phyloP scores from a whole-genome alignment of 2,797 vertebrate species.

The Enteromius trimaculatus region DNA sequence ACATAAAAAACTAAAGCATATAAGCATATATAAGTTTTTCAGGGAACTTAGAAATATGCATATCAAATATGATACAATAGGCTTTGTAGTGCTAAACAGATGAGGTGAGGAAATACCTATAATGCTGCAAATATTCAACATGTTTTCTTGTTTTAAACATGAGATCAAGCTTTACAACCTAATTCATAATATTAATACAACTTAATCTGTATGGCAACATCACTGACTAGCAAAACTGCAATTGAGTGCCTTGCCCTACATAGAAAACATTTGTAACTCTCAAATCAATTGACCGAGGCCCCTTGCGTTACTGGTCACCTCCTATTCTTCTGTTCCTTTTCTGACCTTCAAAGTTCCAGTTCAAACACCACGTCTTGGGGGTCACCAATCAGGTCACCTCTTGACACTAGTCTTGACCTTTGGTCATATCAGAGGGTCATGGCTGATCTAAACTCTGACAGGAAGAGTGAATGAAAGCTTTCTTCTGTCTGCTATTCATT shows the following conservation, averaged over 20 bases:
- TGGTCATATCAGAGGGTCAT: conserved; percentile 45
- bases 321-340: conserved; percentile 23
- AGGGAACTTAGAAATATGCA: neutral
- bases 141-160: neutral
- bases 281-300: conserved; percentile 43
- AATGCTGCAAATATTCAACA: neutral
- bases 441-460: conserved; percentile 38
- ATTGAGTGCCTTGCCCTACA: conserved; percentile 3
- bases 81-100: neutral
- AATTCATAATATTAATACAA: conserved; percentile 1
- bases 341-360: conserved; percentile 55
- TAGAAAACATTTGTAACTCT: conserved; percentile 12
- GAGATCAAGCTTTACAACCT: neutral
- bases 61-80: neutral
- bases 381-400: conserved; percentile 43
- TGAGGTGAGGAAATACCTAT: neutral
- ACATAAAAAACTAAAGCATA: neutral
- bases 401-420: conserved; percentile 54
- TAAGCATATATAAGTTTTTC: neutral
- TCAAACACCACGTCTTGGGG: conserved; percentile 50
- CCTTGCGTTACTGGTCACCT: conserved; percentile 29
- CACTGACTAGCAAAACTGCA: neutral
- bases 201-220: conserved; percentile 17
- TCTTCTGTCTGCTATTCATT: conserved; percentile 41
- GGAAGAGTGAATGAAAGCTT: conserved; percentile 49